These are phyloP conservation scores for Ostrea denselamellosa DNA, from an alignment of 1,140 invertebrate species.

Conservation along the genomic window DNA sequence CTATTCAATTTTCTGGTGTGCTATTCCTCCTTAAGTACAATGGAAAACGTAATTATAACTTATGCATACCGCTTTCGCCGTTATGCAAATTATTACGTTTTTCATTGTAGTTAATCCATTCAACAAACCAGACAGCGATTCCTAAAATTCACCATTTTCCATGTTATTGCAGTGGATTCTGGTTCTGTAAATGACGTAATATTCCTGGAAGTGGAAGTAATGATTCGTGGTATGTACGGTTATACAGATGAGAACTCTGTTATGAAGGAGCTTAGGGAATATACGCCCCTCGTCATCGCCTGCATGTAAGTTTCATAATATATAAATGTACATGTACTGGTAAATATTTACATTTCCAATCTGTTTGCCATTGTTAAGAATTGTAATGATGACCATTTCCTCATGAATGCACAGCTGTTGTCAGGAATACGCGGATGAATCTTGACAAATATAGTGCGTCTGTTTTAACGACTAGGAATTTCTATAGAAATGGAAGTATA, in stretches of 20 bases:
- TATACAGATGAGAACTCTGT: neutral
- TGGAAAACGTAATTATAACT: neutral
- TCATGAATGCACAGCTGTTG: too few species aligned
- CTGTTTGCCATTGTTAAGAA: neutral
- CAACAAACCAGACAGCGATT: neutral
- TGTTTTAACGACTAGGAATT: too few species aligned
- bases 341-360: too few species aligned
- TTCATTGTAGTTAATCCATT: too few species aligned
- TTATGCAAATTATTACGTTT: too few species aligned
- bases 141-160: neutral
- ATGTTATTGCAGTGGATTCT: neutral
- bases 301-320: neutral
- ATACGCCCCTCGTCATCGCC: slow-evolving; percentile 1
- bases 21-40: neutral
- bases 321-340: too few species aligned
- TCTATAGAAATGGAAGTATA: too few species aligned
- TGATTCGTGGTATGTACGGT: neutral
- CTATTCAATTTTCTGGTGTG: too few species aligned
- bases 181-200: neutral
- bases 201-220: neutral
- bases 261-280: neutral
- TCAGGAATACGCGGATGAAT: too few species aligned
- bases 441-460: too few species aligned
- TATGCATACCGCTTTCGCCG: too few species aligned
- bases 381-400: neutral